Conservation (phyloP, 2,113 vertebrate genomes). For the Lates calcarifer region DNA sequence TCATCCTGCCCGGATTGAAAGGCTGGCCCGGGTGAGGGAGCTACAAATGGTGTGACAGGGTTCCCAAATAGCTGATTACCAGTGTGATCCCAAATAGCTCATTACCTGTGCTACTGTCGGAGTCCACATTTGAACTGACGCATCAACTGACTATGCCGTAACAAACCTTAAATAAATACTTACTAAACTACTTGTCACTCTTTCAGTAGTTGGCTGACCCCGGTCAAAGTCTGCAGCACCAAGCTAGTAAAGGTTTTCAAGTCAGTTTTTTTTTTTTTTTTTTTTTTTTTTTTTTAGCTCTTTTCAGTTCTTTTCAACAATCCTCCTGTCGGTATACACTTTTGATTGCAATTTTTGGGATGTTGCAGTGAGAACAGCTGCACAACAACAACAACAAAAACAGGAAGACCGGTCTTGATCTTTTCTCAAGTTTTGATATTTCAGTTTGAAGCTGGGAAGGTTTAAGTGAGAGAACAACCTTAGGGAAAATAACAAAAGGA, state of each 20-base stretch:
- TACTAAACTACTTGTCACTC: not conserved
- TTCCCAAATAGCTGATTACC: conserved; percentile 38
- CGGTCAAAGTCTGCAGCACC: not conserved
- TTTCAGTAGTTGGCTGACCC: conserved; percentile 16
- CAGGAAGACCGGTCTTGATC: not conserved
- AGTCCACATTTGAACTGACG: conserved; percentile 16
- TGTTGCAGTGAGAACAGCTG: not conserved
- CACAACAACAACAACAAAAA: not conserved
- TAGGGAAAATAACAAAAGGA: not conserved
- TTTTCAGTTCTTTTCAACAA: not conserved
- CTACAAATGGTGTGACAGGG: conserved; percentile 22
- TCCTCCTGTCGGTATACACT: too few species aligned
- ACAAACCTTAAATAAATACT: conserved; percentile 34
- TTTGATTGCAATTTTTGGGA: not conserved
- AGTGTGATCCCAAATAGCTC: conserved; percentile 23
- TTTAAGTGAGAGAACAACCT: not conserved
- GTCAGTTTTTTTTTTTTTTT: not conserved
- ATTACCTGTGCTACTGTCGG: conserved; percentile 11
- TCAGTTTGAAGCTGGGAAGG: not conserved
- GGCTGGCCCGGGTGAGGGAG: conserved; percentile 49
- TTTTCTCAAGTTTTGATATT: not conserved
- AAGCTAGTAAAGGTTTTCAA: not conserved
- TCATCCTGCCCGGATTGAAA: conserved; percentile 47
- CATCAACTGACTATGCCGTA: not conserved
- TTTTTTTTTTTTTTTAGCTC: not conserved